Base-by-base conservation (phyloP, 2,113 vertebrate species). In the Cochlearius cochlearius region DNA sequence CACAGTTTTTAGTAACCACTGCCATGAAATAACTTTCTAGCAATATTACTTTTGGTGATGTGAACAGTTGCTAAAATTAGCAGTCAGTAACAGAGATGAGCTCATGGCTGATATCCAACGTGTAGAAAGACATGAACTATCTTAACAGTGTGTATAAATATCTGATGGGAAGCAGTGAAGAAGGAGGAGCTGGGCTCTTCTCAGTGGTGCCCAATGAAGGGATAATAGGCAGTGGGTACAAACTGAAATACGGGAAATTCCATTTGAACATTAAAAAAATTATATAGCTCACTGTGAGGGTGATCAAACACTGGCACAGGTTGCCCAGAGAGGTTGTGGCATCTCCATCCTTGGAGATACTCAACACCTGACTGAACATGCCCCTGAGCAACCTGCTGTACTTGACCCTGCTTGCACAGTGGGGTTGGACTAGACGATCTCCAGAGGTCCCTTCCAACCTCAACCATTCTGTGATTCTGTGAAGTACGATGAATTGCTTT, bases 31-130 rank as follows among this genome's bases (percentile, higher is more conserved):
- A 88, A 73, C 27, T 66, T 92, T 73, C 63, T 85, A 82, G 69
- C 88, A 96, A 79, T 96, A 96, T 93, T 86, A 87, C 55, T 39
- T 68, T 38, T 73, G 34, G 32, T 95, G 75, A 66, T 86, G 38
- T 83, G 66, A 92, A 45, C 64, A 41, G 56, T 36, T 90, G 45
- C 62, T 90, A 72, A 91, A 88, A 64, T 71, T 26, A 92, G 58
- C 76, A 53, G 25, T 84, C 68, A 81, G 18, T 67, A 68, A 59
- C 27, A 62, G 62, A 72, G 56, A 30, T 2, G 76, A 92, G 49
- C 58, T 90, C 72, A 30, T 82, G 53, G 80, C 72, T 92, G 53
- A 38, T 75, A 23, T 10, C 79, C 60, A 87, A 0, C 34, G 11
- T 64, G 36, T 30, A 15, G 43, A 78, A 94, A 71, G 60, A 34